These are phyloP conservation scores for Acomys russatus DNA, from an alignment of 2,797 vertebrate species.

Conservation along the genomic window DNA sequence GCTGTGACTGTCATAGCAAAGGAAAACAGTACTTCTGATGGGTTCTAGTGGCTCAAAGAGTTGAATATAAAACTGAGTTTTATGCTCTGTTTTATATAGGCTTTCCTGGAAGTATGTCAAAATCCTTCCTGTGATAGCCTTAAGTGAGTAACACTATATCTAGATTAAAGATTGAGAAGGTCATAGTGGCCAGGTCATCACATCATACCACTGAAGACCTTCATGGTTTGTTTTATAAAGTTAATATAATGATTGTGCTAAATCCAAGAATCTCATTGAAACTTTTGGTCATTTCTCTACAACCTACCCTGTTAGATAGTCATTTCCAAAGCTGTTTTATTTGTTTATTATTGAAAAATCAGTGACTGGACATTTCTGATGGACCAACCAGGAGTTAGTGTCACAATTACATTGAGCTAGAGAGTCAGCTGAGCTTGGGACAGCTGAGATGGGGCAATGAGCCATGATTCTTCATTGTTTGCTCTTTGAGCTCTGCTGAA, in stretches of 20 bases:
- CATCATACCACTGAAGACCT: not conserved
- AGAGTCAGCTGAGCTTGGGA: not conserved
- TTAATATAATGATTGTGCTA: not conserved
- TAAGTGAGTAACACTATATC: not conserved
- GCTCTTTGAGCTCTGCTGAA: not conserved
- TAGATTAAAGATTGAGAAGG: not conserved
- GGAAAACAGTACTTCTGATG: not conserved
- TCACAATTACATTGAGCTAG: not conserved
- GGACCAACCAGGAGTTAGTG: not conserved
- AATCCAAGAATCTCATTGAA: not conserved
- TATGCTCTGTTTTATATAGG: not conserved
- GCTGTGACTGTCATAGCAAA: not conserved
- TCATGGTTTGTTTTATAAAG: not conserved
- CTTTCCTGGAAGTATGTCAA: not conserved
- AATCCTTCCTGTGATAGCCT: not conserved
- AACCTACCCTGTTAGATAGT: not conserved
- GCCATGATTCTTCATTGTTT: not conserved
- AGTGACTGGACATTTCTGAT: not conserved
- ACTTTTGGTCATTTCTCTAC: not conserved
- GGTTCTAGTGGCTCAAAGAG: not conserved
- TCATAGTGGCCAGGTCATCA: not conserved
- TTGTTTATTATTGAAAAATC: not conserved
- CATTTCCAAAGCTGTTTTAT: not conserved
- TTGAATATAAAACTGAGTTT: not conserved
- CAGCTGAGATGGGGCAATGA: not conserved